Evolutionary conservation across 2,888 invertebrate species (phyloP), one percentile per base, ranked within the genome.

Genomic region (Nomada flava): DNA sequence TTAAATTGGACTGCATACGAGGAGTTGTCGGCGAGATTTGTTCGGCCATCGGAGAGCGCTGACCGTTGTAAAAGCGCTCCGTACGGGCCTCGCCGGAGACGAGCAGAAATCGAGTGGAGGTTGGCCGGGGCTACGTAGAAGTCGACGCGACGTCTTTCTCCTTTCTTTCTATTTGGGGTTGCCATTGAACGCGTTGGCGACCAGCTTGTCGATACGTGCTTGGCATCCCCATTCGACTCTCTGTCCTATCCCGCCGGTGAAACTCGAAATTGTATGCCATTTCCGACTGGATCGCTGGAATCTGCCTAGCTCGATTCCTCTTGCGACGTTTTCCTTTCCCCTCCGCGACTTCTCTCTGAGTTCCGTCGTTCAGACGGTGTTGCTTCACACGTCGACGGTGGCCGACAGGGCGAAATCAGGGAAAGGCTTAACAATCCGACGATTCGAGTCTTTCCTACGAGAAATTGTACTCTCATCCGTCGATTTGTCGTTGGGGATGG

Each of bases 1-100:
- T 93, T 94, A 94, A 94, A 94, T 94, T 94, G 94, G 91, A 93
- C 90, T 90, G 89, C 89, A 87, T 83, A 86, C 89, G 87, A 88
- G 87, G 87, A 89, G 87, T 88, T 88, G 88, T 89, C 89, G 88
- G 83, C 76, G 88, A 90, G 91, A 92, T 92, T 92, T 92, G 91
- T 91, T 91, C 92, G 88, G 78, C 77, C 89, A 89, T 92, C 92
- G 85, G 87, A 89, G 91, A 92, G 86, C 90, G 90, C 90, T 90
- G 92, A 91, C 91, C 89, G 85, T 89, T 90, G 89, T 89, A 89
- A 90, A 91, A 88, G 83, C 57, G 83, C 76, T 86, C 83, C 82
- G 80, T 81, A 63, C 73, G 64, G 71, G 71, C 67, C 52, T 69
- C 59, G 42, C 50, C 70, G 79, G 55, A 74, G 80, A 47, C 57